Percentiles rank a stretch among this genome's conserved stretches.
Evolutionary conservation across 2,113 vertebrate genomes (phyloP).

Genomic region (Pardalotus punctatus): DNA sequence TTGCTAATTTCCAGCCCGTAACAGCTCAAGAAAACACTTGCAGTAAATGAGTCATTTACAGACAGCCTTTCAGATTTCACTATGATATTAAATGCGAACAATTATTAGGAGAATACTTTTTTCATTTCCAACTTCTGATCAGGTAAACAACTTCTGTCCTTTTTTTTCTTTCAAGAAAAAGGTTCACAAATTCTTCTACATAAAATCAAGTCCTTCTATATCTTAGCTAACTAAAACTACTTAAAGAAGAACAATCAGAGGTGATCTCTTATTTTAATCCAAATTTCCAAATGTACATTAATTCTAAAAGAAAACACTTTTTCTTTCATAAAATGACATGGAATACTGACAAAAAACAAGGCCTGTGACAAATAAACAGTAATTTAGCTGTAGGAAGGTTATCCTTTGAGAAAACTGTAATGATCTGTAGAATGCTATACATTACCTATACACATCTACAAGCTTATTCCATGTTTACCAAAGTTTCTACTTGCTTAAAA

Average conservation of each 20-base stretch:
- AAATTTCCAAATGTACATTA: background rate
- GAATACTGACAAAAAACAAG: background rate
- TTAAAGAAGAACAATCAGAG: background rate
- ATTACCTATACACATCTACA: background rate
- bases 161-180: background rate
- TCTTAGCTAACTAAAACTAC: background rate
- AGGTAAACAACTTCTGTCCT: background rate
- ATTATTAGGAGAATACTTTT: background rate
- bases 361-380: background rate
- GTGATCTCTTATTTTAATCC: background rate
- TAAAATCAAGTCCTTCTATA: background rate
- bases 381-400: background rate
- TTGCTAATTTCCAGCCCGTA: background rate
- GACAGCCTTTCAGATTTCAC: background rate
- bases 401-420: background rate
- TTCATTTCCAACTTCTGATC: background rate
- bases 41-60: background rate
- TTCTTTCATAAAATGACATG: background rate
- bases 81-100: background rate
- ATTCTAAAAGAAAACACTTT: background rate
- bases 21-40: background rate
- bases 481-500: background rate
- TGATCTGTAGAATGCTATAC: background rate
- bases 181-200: background rate
- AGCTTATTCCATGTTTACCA: background rate